Conservation (phyloP, 2,113 vertebrate genomes). For the Falco punctatus region DNA sequence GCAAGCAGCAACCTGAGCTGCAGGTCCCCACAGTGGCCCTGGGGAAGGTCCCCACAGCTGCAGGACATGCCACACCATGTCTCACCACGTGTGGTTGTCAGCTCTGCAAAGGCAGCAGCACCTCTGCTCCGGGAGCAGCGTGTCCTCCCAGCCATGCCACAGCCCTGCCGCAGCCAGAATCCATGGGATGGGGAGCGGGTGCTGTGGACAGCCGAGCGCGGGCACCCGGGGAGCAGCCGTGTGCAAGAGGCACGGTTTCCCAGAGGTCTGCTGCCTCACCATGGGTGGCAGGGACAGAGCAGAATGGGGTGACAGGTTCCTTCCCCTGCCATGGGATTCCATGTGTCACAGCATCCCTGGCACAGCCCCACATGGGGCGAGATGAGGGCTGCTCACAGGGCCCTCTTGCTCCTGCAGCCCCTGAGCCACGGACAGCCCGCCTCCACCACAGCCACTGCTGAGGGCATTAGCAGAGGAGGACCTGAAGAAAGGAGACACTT, state of each 20-base stretch:
- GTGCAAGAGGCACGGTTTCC: not conserved
- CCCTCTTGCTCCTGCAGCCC: not conserved
- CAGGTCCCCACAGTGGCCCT: not conserved
- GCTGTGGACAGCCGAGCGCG: not conserved
- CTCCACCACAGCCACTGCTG: not conserved
- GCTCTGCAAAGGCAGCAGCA: not conserved
- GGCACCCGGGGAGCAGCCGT: not conserved
- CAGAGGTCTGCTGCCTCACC: not conserved
- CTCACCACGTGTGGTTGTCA: too few species aligned
- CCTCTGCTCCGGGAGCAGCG: not conserved
- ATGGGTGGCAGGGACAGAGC: not conserved
- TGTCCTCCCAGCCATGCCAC: not conserved
- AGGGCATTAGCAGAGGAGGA: fast-evolving
- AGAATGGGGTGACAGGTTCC: not conserved
- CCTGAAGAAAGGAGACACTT: conserved; percentile 55
- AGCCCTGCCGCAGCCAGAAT: not conserved
- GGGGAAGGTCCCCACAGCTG: fast-evolving
- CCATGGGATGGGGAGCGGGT: fast-evolving
- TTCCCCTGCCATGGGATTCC: not conserved
- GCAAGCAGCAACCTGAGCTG: not conserved
- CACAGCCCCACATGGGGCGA: fast-evolving
- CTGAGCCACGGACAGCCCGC: not conserved
- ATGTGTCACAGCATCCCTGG: not conserved
- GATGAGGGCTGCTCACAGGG: fast-evolving
- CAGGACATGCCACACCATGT: fast-evolving